A percentile compares a stretch with the other conserved stretches of the same genome.
phyloP scores from a whole-genome alignment of 92 coral and sea anemone genomes.

The Palythoa heliodiscus region DNA sequence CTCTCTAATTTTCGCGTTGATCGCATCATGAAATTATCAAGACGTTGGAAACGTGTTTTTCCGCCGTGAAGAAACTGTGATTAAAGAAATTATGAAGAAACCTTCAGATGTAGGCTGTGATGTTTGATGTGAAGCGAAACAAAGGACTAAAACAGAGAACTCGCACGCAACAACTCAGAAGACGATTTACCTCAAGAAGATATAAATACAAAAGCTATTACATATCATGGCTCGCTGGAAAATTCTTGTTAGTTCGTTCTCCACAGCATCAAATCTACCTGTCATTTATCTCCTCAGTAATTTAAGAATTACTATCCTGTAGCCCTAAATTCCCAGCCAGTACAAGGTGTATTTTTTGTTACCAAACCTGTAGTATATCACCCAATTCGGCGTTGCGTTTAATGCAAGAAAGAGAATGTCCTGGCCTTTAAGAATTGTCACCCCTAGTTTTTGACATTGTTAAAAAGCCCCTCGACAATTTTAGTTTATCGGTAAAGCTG shows the following conservation, averaged over 20 bases:
- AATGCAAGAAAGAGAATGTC: background rate
- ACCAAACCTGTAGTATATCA: no score
- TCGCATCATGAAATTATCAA: background rate
- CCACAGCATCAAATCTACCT: background rate
- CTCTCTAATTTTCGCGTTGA: background rate
- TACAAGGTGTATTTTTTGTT: background rate
- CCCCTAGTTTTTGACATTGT: background rate
- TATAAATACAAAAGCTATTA: background rate
- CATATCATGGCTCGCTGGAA: background rate
- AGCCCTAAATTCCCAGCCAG: background rate
- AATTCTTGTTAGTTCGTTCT: background rate
- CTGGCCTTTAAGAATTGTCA: background rate
- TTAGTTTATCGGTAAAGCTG: conserved; percentile 24
- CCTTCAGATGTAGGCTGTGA: background rate
- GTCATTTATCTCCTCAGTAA: background rate
- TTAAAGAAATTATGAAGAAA: background rate
- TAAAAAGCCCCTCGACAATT: conserved; percentile 6
- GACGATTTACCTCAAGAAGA: background rate
- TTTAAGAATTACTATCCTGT: background rate
- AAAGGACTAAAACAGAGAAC: background rate
- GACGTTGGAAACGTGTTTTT: background rate
- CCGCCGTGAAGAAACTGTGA: background rate
- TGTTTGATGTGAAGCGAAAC: background rate
- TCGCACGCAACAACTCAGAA: background rate
- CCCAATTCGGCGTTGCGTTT: background rate